Conservation (phyloP, 2,113 vertebrate genomes). For the Psettodes erumei region DNA sequence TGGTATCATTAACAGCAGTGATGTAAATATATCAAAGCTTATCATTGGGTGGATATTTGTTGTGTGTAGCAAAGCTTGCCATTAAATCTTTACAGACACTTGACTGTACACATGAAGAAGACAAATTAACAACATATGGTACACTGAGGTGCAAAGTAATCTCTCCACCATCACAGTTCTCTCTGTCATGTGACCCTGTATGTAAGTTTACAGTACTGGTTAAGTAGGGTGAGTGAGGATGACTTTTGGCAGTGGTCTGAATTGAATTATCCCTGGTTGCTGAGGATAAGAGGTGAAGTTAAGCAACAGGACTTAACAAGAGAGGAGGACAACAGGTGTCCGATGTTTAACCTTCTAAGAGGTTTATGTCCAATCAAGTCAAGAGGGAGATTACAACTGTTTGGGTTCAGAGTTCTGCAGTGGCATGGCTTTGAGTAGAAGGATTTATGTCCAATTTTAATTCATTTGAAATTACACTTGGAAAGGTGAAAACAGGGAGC, state of each 20-base stretch:
- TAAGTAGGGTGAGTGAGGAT: not conserved
- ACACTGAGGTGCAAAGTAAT: not conserved
- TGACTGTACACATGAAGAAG: not conserved
- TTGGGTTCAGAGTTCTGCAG: conserved; percentile 42
- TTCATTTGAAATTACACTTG: not conserved
- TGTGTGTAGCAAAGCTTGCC: no score
- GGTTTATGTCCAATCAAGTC: conserved; percentile 77
- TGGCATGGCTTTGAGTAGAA: not conserved
- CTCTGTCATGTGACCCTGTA: not conserved
- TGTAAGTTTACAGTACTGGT: not conserved
- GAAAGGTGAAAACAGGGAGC: no score
- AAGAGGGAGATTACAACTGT: conserved; percentile 69
- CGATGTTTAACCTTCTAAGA: conserved; percentile 74
- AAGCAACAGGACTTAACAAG: conserved; percentile 45
- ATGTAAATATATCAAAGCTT: no score
- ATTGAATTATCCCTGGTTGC: not conserved
- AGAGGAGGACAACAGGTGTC: conserved; percentile 44
- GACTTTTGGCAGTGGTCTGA: not conserved
- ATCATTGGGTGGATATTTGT: no score
- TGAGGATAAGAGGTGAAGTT: conserved; percentile 38
- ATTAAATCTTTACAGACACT: not conserved
- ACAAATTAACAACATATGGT: not conserved
- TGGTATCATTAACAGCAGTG: not conserved
- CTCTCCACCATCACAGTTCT: not conserved
- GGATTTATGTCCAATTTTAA: not conserved